Evolutionary conservation across 2,113 vertebrate genomes (phyloP).

Genomic region (Neogobius melanostomus): DNA sequence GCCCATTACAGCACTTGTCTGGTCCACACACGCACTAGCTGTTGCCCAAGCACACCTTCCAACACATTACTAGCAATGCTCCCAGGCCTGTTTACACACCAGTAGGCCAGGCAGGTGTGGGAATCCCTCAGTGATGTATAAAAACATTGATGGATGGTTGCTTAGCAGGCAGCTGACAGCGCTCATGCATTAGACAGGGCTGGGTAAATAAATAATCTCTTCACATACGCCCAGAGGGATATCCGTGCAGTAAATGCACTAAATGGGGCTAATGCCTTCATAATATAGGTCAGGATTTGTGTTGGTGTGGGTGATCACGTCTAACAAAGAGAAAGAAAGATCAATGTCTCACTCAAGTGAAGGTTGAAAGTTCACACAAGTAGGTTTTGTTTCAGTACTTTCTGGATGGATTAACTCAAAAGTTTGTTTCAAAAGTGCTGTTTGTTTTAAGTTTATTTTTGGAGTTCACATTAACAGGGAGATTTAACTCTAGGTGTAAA

Average conservation of each 20-base stretch:
- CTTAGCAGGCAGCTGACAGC: slow-evolving; percentile 60
- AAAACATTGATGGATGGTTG: slow-evolving; percentile 68
- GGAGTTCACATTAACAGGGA: too few species aligned
- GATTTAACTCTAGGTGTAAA: too few species aligned
- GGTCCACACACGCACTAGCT: slow-evolving; percentile 28
- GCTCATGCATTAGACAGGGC: slow-evolving; percentile 66
- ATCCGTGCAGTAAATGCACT: slow-evolving; percentile 14
- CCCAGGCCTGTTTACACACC: slow-evolving; percentile 23
- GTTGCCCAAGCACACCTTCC: not conserved
- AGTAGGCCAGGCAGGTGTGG: slow-evolving; percentile 36
- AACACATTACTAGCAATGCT: slow-evolving; percentile 22
- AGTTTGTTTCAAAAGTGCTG: not conserved
- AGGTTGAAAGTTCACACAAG: not conserved
- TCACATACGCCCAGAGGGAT: slow-evolving; percentile 11
- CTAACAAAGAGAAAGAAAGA: not conserved
- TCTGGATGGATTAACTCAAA: not conserved
- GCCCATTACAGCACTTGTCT: slow-evolving; percentile 58
- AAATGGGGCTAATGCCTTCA: slow-evolving; percentile 50
- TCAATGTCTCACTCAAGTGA: not conserved
- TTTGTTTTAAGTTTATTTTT: not conserved
- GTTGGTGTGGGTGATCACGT: not conserved
- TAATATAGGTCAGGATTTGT: slow-evolving; percentile 47
- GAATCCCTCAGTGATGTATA: slow-evolving; percentile 63
- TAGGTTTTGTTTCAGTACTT: not conserved
- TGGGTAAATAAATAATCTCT: slow-evolving; percentile 72